phyloP scores from a whole-genome alignment of 2,888 invertebrate species.

The Machimus rusticus region DNA sequence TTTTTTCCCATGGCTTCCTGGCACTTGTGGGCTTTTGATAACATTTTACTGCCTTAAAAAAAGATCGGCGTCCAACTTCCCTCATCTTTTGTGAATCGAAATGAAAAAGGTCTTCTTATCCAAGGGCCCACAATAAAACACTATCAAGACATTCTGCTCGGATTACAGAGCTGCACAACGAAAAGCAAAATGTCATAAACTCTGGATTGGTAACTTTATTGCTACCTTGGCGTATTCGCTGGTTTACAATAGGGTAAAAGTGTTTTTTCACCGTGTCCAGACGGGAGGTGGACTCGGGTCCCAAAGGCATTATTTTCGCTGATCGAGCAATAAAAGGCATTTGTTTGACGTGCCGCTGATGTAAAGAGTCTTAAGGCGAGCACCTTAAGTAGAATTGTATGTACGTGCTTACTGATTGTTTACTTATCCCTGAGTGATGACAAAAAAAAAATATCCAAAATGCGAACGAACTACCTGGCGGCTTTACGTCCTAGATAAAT shows the following conservation, averaged over 20 bases:
- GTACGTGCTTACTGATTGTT: not conserved
- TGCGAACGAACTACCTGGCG: conserved; percentile 1
- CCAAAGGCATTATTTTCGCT: not conserved
- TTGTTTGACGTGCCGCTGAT: conserved; percentile 16
- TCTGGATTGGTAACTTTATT: not conserved
- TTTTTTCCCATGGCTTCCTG: not conserved
- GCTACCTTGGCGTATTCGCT: not conserved
- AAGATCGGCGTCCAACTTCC: not conserved
- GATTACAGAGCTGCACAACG: not conserved
- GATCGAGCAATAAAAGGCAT: conserved; percentile 20
- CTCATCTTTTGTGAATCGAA: not conserved
- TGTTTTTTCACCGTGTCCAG: not conserved
- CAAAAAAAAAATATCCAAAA: not conserved
- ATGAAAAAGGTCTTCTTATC: not conserved
- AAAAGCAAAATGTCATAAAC: not conserved
- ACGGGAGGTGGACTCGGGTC: not conserved
- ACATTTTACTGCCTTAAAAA: not conserved
- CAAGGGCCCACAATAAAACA: not conserved
- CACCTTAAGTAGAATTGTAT: not conserved
- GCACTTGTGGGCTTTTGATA: not conserved
- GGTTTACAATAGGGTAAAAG: not conserved
- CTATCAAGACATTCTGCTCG: not conserved
- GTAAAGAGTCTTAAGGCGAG: not conserved
- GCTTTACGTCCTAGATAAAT: not conserved
- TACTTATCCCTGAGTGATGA: not conserved